These are phyloP conservation scores for Hoplodrina ambigua DNA, from an alignment of 2,888 invertebrate species.

Conservation along the genomic window DNA sequence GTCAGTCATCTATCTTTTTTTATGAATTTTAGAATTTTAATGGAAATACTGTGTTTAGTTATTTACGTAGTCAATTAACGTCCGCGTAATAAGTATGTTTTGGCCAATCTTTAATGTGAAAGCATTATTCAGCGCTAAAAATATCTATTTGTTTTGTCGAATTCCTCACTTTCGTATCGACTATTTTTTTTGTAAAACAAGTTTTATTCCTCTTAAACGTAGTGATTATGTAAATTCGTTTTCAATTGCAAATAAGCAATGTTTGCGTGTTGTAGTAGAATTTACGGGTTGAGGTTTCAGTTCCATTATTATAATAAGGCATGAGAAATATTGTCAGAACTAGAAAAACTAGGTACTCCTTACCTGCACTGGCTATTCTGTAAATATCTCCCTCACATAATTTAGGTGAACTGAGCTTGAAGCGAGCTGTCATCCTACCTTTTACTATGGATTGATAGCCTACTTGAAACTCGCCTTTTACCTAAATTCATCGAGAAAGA, in stretches of 20 bases:
- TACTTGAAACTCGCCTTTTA: too few relatives aligned
- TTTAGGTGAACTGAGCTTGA: too few relatives aligned
- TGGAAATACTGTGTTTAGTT: slow-evolving; percentile 38
- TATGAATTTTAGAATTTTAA: slow-evolving; percentile 20
- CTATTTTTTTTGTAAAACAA: background rate
- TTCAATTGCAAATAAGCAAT: background rate
- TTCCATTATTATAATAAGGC: too few relatives aligned
- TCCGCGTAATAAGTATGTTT: slow-evolving; percentile 8
- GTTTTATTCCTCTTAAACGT: slow-evolving; percentile 1
- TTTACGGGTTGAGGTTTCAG: too few relatives aligned
- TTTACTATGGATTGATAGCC: too few relatives aligned
- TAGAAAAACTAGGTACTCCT: too few relatives aligned
- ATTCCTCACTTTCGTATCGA: slow-evolving; percentile 13
- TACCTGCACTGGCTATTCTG: too few relatives aligned
- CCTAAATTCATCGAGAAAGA: too few relatives aligned
- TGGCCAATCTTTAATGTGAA: slow-evolving; percentile 26
- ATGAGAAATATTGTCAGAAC: too few relatives aligned
- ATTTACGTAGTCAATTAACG: slow-evolving; percentile 38
- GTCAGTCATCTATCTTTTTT: background rate
- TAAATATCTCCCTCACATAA: too few relatives aligned
- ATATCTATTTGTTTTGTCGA: slow-evolving; percentile 30
- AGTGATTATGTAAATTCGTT: background rate
- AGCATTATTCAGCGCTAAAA: slow-evolving; percentile 11
- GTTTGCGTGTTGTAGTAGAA: background rate
- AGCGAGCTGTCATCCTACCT: too few relatives aligned